Evolutionary conservation across 2,797 vertebrate genomes (phyloP).

Genomic region (Gymnodraco acuticeps): DNA sequence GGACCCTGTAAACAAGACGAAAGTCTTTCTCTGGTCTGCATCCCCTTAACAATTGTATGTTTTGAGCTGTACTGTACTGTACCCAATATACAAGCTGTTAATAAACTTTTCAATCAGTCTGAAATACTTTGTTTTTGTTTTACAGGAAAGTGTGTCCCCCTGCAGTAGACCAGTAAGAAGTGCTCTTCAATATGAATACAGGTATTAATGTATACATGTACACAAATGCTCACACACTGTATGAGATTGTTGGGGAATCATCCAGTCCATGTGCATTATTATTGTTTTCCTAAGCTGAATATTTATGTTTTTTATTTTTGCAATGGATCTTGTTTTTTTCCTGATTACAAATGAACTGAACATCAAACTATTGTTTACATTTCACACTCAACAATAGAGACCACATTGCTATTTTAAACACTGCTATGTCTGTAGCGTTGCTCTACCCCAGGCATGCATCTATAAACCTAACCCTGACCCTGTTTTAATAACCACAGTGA

Average conservation of each 20-base stretch:
- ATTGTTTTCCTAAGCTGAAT: not conserved
- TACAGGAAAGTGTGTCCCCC: constrained; percentile 87
- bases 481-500: constrained; percentile 42
- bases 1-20: no score
- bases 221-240: not conserved
- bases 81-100: no score
- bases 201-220: constrained; percentile 88
- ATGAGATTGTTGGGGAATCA: not conserved
- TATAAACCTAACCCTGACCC: constrained; percentile 59
- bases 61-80: no score
- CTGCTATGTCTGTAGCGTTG: constrained; percentile 25
- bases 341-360: not conserved
- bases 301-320: not conserved
- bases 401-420: constrained; percentile 45
- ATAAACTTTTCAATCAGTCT: no score
- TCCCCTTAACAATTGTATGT: no score
- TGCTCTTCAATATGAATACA: constrained; percentile 94
- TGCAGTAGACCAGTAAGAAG: constrained; percentile 84
- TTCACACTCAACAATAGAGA: constrained; percentile 1
- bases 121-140: constrained; percentile 32
- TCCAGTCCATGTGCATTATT: not conserved
- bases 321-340: not conserved
- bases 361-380: constrained; percentile 1
- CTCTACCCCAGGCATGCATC: constrained; percentile 40
- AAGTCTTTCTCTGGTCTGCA: no score